Evolutionary conservation across 2,113 vertebrate genomes (phyloP), one percentile per base, ranked within the genome.

Genomic region (Colius striatus): DNA sequence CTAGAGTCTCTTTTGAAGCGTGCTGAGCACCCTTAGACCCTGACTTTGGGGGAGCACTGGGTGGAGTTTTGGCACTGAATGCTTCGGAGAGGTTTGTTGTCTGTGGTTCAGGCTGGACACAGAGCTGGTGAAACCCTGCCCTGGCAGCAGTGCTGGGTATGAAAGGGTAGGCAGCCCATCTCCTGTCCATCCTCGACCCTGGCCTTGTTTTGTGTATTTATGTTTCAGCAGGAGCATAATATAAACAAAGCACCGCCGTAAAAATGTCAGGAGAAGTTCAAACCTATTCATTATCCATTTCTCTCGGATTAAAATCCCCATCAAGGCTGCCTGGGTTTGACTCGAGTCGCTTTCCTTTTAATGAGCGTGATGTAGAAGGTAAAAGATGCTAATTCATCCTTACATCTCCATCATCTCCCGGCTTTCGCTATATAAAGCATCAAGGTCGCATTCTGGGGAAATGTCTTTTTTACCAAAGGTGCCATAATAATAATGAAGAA

Each of bases 391-490:
- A 98, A 98, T 98, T 97, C 98, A 97, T 97, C 98, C 97, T 97
- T 95, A 97, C 97, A 94, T 97, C 98, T 98, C 98, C 97, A 97
- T 97, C 97, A 95, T 96, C 97, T 96, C 97, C 96, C 50, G 54
- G 97, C 97, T 98, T 97, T 97, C 95, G 97, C 98, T 98, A 98
- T 98, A 98, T 98, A 98, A 98, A 98, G 98, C 98, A 98, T 97
- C 98, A 98, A 98, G 98, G 98, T 98, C 98, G 97, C 98, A 97
- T 98, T 98, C 97, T 97, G 97, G 98, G 98, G 98, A 98, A 97
- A 98, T 98, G 98, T 98, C 98, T 98, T 98, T 98, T 98, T 98
- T 98, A 98, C 98, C 98, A 98, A 98, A 98, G 98, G 98, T 98
- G 98, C 98, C 98, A 97, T 98, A 98, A 98, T 98, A 98, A 98